These are phyloP conservation scores for Margaritifera margaritifera DNA, from an alignment of 2,888 invertebrate species.

Conservation along the genomic window DNA sequence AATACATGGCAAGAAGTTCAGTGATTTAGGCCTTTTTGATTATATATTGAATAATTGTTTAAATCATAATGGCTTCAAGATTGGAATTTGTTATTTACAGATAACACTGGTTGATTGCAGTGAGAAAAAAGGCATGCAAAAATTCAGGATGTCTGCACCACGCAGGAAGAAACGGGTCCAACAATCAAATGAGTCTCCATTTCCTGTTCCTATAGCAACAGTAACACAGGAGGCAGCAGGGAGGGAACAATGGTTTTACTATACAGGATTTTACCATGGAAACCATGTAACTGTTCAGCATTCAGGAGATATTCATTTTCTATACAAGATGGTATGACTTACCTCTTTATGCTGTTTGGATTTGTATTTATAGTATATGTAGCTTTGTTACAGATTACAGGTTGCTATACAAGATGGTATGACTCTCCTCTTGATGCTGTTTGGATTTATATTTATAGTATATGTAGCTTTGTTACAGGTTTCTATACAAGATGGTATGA, in stretches of 20 bases:
- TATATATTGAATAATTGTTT: too few relatives aligned
- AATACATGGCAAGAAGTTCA: too few relatives aligned
- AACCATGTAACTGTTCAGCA: conserved; percentile 50
- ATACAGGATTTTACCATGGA: conserved; percentile 50
- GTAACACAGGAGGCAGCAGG: conserved; percentile 37
- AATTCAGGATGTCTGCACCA: conserved; percentile 10
- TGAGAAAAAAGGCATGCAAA: neutral
- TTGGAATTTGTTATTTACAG: too few relatives aligned
- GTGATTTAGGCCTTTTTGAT: too few relatives aligned
- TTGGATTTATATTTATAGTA: too few relatives aligned
- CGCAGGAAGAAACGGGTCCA: conserved; percentile 44
- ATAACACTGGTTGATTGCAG: too few relatives aligned
- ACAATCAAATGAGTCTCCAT: conserved; percentile 45
- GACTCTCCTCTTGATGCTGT: neutral
- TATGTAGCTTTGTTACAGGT: too few relatives aligned
- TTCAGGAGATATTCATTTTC: conserved; percentile 59
- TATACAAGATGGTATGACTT: conserved; percentile 61
- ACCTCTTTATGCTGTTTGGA: too few relatives aligned
- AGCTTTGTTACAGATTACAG: too few relatives aligned
- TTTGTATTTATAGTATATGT: too few relatives aligned
- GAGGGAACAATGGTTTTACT: conserved; percentile 52
- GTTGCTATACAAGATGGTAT: conserved; percentile 64
- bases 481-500: conserved; percentile 61
- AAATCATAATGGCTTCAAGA: too few relatives aligned
- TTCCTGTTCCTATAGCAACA: conserved; percentile 59